Evolutionary conservation across 2,797 vertebrate genomes (phyloP).

Genomic region (Syndactyla subalaris): DNA sequence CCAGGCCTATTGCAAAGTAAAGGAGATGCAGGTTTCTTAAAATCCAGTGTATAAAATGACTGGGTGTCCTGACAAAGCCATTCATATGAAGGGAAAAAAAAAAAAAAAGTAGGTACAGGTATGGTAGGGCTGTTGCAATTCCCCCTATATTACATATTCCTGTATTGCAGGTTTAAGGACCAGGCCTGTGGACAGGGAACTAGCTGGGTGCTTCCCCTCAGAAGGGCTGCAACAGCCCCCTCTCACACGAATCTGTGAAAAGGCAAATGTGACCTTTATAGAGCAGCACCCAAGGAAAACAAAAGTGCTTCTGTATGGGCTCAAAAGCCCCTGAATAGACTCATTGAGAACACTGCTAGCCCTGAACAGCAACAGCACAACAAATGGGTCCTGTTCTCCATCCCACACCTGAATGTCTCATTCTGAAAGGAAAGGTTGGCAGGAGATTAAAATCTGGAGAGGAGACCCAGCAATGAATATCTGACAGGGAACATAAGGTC

Average conservation of each 20-base stretch:
- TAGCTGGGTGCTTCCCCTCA: not conserved
- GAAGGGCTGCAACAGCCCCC: not conserved
- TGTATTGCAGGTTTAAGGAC: not conserved
- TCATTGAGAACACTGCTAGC: not conserved
- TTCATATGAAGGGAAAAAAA: not conserved
- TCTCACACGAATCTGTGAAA: not conserved
- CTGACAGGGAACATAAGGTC: not conserved
- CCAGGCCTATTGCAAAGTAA: not conserved
- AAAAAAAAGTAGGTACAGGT: not conserved
- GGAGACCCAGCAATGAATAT: accelerated
- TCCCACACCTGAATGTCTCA: not conserved
- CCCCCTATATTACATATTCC: too few species aligned
- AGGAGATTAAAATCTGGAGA: not conserved
- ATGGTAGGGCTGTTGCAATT: not conserved
- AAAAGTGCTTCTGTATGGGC: not conserved
- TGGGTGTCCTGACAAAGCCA: not conserved
- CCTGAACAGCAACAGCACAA: not conserved
- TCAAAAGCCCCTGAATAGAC: not conserved
- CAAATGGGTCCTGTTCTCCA: not conserved
- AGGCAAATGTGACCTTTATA: not conserved
- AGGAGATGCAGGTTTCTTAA: not conserved
- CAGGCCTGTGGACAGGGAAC: not conserved
- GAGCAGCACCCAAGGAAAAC: not conserved
- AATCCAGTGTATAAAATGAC: not conserved
- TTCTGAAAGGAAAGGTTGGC: not conserved